Evolutionary conservation across 64 coral and sea anemone genomes (phyloP).

Genomic region (Actinia equina): DNA sequence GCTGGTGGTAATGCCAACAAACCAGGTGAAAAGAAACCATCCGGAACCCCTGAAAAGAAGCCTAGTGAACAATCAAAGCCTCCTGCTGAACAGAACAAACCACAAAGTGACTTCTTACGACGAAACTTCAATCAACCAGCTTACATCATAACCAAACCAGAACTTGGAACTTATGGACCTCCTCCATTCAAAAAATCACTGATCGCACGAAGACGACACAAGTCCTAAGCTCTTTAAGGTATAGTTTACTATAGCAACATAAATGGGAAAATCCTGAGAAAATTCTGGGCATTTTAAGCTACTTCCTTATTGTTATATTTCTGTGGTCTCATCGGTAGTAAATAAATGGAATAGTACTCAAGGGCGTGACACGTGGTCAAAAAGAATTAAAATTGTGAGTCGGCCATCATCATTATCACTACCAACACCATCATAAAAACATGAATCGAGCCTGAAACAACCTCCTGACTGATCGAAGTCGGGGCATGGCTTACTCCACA

Average conservation of each 20-base stretch:
- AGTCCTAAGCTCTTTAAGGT: neutral
- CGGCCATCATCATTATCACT: too few species aligned
- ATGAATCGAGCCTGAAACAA: too few species aligned
- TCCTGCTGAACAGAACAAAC: constrained; percentile 13
- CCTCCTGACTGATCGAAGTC: too few species aligned
- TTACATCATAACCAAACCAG: neutral
- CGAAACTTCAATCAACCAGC: neutral
- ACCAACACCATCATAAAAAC: too few species aligned
- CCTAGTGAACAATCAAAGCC: neutral
- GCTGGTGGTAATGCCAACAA: neutral
- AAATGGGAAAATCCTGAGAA: too few species aligned
- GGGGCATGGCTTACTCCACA: too few species aligned
- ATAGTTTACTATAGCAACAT: neutral
- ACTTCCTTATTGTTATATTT: too few species aligned
- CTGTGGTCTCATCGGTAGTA: too few species aligned
- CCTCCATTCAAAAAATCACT: constrained; percentile 13
- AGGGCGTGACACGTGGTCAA: too few species aligned
- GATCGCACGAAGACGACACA: neutral
- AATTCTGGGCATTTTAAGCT: too few species aligned
- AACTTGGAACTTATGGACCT: neutral
- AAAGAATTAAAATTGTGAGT: too few species aligned
- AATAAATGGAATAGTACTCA: too few species aligned
- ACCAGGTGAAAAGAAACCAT: neutral
- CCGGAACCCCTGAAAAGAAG: neutral
- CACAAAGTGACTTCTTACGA: neutral